Evolutionary conservation across 2,113 vertebrate species (phyloP), one percentile per base, ranked within the genome.

Genomic region (Zosterops hypoxanthus): DNA sequence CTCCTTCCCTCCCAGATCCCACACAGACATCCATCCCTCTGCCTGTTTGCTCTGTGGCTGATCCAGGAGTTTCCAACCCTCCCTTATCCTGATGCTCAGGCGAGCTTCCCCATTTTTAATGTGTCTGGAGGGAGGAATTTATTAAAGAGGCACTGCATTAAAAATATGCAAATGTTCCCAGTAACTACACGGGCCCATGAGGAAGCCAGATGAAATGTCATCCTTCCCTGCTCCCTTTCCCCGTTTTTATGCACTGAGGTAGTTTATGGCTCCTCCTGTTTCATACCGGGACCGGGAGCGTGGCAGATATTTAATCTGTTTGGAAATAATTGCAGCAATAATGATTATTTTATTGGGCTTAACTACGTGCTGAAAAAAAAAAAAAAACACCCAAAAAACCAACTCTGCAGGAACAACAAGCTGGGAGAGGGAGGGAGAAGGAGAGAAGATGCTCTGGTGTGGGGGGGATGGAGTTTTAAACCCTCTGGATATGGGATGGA

Each of bases 251-350:
- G 88, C 94, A 93, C 92, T 76, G 50, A 73, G 91, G 88, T 97
- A 42, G 55, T 97, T 97, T 96, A 96, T 75, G 92, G 92, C 36
- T 92, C 85, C 75, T 91, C 91, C 87, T 93, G 95, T 65, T 91
- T 88, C 63, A 87, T 36, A 77, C 88, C 64, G 53, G 86, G 92
- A 95, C 96, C n/a, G 84, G 77, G 86, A 96, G 83, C 81, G 18
- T 70, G 96, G 95, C 94, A 95, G 95, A 95, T 91, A 96, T 95
- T 97, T 97, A 97, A 97, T 97, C 96, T 95, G 97, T 90, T 97
- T 90, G 88, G 91, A 96, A 97, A 97, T 97, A 97, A 97, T 96
- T 92, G 94, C 97, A 82, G 97, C 87, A 95, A 93, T 97, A 96
- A 97, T 92, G 94, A 95, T 96, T 88, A 96, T 95, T 97, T 97